These are phyloP conservation scores for Micrasema minimum DNA, from an alignment of 1,140 invertebrate genomes.

Conservation along the genomic window DNA sequence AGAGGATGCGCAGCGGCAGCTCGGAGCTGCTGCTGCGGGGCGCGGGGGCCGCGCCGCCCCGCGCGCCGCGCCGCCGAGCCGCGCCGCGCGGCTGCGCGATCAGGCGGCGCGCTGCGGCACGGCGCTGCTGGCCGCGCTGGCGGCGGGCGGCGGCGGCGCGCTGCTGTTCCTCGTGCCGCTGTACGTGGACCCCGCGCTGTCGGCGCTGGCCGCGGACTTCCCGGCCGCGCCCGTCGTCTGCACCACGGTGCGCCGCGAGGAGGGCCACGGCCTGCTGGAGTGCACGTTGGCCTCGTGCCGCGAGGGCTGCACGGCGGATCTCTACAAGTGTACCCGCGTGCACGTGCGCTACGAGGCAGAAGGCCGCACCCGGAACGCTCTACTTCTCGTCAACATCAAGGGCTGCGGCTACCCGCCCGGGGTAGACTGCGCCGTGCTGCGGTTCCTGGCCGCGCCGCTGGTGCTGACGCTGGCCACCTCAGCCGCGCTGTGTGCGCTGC, in stretches of 20 bases:
- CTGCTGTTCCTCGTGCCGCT: constrained; percentile 87
- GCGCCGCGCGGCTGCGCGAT: constrained; percentile 75
- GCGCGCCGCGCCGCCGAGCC: constrained; percentile 64
- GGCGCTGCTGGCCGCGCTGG: constrained; percentile 78
- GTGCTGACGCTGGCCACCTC: constrained; percentile 84
- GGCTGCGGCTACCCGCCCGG: constrained; percentile 90
- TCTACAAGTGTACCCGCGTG: constrained; percentile 86
- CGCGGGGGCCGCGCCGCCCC: constrained; percentile 21
- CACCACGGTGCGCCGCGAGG: constrained; percentile 79
- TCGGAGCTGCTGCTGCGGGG: constrained; percentile 49
- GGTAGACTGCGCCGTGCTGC: constrained; percentile 84
- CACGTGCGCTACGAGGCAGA: constrained; percentile 77
- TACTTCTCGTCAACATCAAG: constrained; percentile 66
- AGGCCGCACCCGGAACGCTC: constrained; percentile 62
- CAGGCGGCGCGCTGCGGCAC: constrained; percentile 82
- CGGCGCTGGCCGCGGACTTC: constrained; percentile 86
- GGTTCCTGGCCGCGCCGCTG: constrained; percentile 84
- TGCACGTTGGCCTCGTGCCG: constrained; percentile 89
- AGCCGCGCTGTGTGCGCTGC: constrained; percentile 83
- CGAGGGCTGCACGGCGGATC: constrained; percentile 88
- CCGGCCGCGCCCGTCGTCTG: constrained; percentile 81
- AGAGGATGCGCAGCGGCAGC: constrained; percentile 51
- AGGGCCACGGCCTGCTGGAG: constrained; percentile 81
- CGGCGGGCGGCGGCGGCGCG: constrained; percentile 83
- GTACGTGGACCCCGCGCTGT: constrained; percentile 91